Evolutionary conservation across 1,140 invertebrate species (phyloP), one percentile per base, ranked within the genome.

Genomic region (Drosophila yakuba): DNA sequence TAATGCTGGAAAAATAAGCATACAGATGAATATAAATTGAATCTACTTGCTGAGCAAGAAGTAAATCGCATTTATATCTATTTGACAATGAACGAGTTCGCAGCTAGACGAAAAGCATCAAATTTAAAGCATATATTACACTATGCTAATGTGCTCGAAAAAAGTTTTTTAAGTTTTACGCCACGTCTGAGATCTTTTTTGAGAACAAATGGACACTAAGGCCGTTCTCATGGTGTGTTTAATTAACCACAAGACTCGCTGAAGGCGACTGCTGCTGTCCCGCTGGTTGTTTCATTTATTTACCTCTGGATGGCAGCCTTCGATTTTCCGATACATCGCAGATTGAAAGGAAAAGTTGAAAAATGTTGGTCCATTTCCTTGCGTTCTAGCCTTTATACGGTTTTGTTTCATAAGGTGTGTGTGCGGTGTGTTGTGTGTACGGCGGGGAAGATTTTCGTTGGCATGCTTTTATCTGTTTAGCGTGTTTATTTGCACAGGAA

Each of bases 401-500:
- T 28, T 25, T 32, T 20, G 20, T 20, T 20, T 20, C 20, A 20
- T 20, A 20, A 1, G 20, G 20, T 61, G 41, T 58, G 55, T 59
- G 44, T 35, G 43, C 54, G n/a, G 39, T 61, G 41, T 58, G 55
- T 59, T 61, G 41, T 58, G 55, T 59, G 44, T 35, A 47, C 54
- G n/a, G 39, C 35, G 23, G 55, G 25, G 25, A 35, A 38, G 20
- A 59, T 61, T 39, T 35, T 43, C 55, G 56, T 61, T 35, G 25
- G 59, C 43, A 56, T 74, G 74, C 56, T 77, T 77, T 77, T 69
- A 77, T 77, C 63, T 77, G 63, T 68, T 67, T 77, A 69, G 74
- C 73, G 63, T 77, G 74, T 74, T 82, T 84, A 84, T 84, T 84
- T 84, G 77, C 73, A 84, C 81, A 84, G 81, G 81, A 84, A 84